Evolutionary conservation across 2,797 vertebrate species (phyloP), one percentile per base, ranked within the genome.

Genomic region (Sebastes cheni): DNA sequence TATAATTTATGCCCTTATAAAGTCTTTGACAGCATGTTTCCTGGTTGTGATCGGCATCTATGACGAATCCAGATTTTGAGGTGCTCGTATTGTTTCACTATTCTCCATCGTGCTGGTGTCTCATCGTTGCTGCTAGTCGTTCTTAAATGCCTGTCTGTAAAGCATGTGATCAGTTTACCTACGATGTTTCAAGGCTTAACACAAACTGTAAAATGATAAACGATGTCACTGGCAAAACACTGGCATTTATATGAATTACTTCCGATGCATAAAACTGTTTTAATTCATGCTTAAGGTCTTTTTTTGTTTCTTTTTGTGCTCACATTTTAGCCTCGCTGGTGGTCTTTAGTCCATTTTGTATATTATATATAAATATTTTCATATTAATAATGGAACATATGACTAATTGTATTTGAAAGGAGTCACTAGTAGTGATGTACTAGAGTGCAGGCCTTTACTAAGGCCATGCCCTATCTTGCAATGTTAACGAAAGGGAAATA

Each of bases 11-110:
- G 96, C 93, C 94, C 92, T 96, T 93, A 88, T 87, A 91, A 94
- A 93, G 89, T 94, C 94, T 96, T 96, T 93, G 93, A 93, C 94
- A 91, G 96, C 95, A 96, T 96, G 97, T 95, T 97, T 95, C 92
- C 93, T 93, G 88, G 86, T 81, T 80, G 86, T 89, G 75, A 64
- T 73, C 65, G 70, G 91, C 94, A 88, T 89, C 89, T 86, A 82
- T 95, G 95, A 93, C 80, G 60, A 90, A 92, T 87, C 83, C 1
- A 30, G 74, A 80, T 91, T 89, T 79, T 1, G 89, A 93, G 91
- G 71, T 86, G 86, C 81, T 89, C 16, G 87, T 89, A 65, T 89
- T 79, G 84, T 92, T 86, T 92, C 67, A 73, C 25, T 74, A 46
- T 65, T 70, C 80, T 80, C 55, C 67, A 76, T 86, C 80, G 79